phyloP scores from a whole-genome alignment of 1,140 invertebrate species.

The Contarinia nasturtii region DNA sequence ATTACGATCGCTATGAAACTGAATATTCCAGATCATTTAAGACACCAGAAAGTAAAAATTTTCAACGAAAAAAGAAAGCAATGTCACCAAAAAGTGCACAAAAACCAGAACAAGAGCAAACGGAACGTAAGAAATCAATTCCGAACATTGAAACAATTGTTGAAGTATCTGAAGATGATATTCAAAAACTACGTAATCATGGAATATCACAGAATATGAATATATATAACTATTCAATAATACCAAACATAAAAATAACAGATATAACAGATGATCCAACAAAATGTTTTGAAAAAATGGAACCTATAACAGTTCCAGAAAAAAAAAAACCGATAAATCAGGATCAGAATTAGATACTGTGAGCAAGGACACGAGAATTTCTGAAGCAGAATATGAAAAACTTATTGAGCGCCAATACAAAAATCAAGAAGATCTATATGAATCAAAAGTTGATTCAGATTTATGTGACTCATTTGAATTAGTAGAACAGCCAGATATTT shows the following conservation, averaged over 20 bases:
- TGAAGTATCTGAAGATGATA: slow-evolving; percentile 32
- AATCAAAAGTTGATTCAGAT: slow-evolving; percentile 52
- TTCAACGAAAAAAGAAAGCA: slow-evolving; percentile 14
- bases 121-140: not conserved
- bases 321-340: no score
- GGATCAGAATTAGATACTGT: not conserved
- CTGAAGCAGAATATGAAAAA: slow-evolving; percentile 11
- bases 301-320: not conserved
- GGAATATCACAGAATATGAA: slow-evolving; percentile 20
- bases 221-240: slow-evolving; percentile 41
- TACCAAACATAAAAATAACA: no score
- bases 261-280: slow-evolving; percentile 37
- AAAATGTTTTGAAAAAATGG: slow-evolving; percentile 7
- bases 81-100: not conserved
- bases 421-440: slow-evolving; percentile 22
- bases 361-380: not conserved
- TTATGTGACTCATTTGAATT: slow-evolving; percentile 79
- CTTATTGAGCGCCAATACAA: slow-evolving; percentile 20
- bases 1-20: slow-evolving; percentile 22
- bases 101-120: not conserved
- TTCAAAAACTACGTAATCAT: slow-evolving; percentile 26
- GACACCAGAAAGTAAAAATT: slow-evolving; percentile 10
- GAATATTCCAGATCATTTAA: slow-evolving; percentile 22
- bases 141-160: slow-evolving; percentile 23
- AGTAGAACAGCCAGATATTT: slow-evolving; percentile 63